These are phyloP conservation scores for Coracopsis vasa DNA, from an alignment of 2,113 vertebrate genomes.

Conservation along the genomic window DNA sequence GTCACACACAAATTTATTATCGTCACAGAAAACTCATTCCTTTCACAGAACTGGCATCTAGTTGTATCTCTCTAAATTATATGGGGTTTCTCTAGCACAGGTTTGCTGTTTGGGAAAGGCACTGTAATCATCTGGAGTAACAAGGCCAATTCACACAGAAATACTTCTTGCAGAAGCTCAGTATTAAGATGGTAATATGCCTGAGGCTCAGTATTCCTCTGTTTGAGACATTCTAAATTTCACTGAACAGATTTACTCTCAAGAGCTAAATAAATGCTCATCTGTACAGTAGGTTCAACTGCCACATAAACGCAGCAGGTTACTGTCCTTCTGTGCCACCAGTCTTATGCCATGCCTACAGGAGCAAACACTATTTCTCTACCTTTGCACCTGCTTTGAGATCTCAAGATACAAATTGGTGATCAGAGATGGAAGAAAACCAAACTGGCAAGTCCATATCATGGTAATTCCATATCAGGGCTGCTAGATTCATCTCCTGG, in stretches of 20 bases:
- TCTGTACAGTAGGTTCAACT: background rate
- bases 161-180: background rate
- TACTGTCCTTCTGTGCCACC: background rate
- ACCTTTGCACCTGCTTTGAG: background rate
- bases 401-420: background rate
- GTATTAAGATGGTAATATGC: background rate
- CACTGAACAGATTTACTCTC: background rate
- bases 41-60: background rate
- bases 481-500: background rate
- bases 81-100: background rate
- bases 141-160: background rate
- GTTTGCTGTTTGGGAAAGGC: background rate
- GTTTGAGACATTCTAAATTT: background rate
- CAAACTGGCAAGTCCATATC: background rate
- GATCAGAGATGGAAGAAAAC: background rate
- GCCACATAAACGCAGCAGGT: background rate
- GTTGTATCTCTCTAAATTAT: background rate
- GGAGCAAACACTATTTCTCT: background rate
- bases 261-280: background rate
- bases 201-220: background rate
- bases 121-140: background rate
- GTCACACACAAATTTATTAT: conserved; percentile 16
- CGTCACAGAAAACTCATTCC: background rate
- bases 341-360: background rate
- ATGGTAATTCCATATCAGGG: background rate